Evolutionary conservation across 2,797 vertebrate species (phyloP).

Genomic region (Streptopelia turtur): DNA sequence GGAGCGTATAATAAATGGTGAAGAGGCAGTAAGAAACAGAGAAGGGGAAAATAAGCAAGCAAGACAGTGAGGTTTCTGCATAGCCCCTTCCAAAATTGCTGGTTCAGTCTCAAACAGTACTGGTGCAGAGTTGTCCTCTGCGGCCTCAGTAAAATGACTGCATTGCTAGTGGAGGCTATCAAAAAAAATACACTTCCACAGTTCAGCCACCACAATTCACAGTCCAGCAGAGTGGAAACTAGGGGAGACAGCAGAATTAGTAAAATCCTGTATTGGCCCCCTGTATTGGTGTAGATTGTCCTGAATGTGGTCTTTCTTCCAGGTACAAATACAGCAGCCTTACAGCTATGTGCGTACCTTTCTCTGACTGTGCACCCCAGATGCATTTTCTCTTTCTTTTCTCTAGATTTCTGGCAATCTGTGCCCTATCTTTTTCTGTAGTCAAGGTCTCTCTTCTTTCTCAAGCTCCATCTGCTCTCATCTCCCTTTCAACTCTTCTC

Average conservation of each 20-base stretch:
- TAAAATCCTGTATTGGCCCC: not conserved
- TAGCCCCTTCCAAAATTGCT: not conserved
- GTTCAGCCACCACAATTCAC: not conserved
- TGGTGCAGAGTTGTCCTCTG: not conserved
- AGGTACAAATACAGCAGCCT: not conserved
- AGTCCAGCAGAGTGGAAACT: not conserved
- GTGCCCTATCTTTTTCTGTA: conserved; percentile 24
- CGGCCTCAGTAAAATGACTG: not conserved
- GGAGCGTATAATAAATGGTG: not conserved
- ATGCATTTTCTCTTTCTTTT: not conserved
- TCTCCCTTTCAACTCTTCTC: conserved; percentile 43
- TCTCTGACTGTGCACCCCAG: not conserved
- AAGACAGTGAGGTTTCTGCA: not conserved
- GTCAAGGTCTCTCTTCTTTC: conserved; percentile 41
- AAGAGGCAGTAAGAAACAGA: not conserved
- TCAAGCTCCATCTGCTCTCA: conserved; percentile 32
- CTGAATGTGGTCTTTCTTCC: not conserved
- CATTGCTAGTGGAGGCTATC: not conserved
- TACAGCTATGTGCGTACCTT: not conserved
- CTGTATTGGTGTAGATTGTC: not conserved
- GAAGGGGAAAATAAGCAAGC: not conserved
- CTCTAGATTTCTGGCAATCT: not conserved
- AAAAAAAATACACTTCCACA: not conserved
- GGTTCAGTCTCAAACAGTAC: not conserved
- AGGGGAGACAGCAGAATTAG: not conserved